Base-by-base conservation (phyloP, 2,888 invertebrate genomes). In the Dicyrtoma fusca region DNA sequence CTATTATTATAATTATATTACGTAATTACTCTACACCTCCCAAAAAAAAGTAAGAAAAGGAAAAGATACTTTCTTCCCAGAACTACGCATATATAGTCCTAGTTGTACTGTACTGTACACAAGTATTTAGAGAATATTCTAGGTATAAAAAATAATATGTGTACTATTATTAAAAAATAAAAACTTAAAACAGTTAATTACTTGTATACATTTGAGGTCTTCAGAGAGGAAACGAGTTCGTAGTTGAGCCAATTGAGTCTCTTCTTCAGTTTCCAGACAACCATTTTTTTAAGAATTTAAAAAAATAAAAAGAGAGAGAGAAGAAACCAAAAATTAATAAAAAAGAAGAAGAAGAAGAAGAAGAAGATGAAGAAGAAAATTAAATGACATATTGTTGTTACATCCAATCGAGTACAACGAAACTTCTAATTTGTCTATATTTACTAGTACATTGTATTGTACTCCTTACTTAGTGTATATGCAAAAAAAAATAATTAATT, bases 351-450 rank as follows among this genome's bases (percentile, higher is more conserved):
- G 47, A 63, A 63, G 14, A n/a, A 63, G 21, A 63, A 47, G 14
- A 23, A 19, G 1, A 55, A n/a, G n/a, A n/a, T n/a, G n/a, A n/a
- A n/a, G n/a, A n/a, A n/a, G n/a, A n/a, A n/a, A n/a, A n/a, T n/a
- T n/a, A 21, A 23, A 21, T 55, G 21, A 25, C 14, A 47, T 45
- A 23, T 63, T 63, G 63, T 63, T 63, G 26, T 34, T 66, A 53
- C 66, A 66, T 66, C 55, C 66, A 66, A 53, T 66, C 66, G 66
- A 66, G 66, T 66, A 66, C 66, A 66, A 66, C 66, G 66, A 66
- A 66, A 51, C 55, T 66, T 23, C 13, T 21, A 64, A 26, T 66
- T 66, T 53, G 19, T 66, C 19, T 63, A 47, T 63, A 47, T 55
- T 51, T 66, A 25, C 25, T 45, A 44, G 21, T 34, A 62, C 14